phyloP scores from a whole-genome alignment of 2,113 vertebrate genomes.

The Tetraodon nigroviridis region DNA sequence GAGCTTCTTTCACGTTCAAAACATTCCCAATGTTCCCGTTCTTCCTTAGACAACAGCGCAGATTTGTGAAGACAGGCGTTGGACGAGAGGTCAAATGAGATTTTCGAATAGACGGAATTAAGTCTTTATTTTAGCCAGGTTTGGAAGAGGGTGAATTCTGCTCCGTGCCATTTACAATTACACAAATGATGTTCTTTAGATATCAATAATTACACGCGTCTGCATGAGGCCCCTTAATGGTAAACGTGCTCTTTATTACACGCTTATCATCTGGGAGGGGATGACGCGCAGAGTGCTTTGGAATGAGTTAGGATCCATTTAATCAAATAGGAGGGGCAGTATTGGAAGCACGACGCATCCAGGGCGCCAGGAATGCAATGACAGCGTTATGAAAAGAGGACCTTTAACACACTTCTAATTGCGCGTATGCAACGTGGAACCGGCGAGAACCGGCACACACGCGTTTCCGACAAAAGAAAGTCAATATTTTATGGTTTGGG shows the following conservation, averaged over 20 bases:
- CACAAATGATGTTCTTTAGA: slow-evolving; percentile 73
- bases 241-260: slow-evolving; percentile 72
- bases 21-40: slow-evolving; percentile 6
- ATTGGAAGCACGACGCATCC: slow-evolving; percentile 72
- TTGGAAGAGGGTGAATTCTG: too few relatives aligned
- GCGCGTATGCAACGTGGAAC: background rate
- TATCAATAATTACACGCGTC: slow-evolving; percentile 70
- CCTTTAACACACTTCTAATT: slow-evolving; percentile 18
- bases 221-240: slow-evolving; percentile 67
- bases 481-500: background rate
- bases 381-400: slow-evolving; percentile 50
- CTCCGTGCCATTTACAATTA: slow-evolving; percentile 68
- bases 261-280: slow-evolving; percentile 62
- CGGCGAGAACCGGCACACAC: background rate
- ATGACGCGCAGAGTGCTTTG: slow-evolving; percentile 65
- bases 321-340: slow-evolving; percentile 69
- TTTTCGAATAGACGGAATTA: too few relatives aligned
- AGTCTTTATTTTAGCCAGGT: too few relatives aligned
- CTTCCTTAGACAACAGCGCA: slow-evolving; percentile 13
- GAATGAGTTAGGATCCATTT: slow-evolving; percentile 64
- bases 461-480: background rate
- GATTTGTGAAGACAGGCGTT: slow-evolving; percentile 1
- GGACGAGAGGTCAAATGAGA: background rate
- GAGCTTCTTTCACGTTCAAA: slow-evolving; percentile 25
- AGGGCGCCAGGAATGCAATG: slow-evolving; percentile 61